Evolutionary conservation across 2,797 vertebrate species (phyloP).

Genomic region (Odontamblyopus lacepedii): DNA sequence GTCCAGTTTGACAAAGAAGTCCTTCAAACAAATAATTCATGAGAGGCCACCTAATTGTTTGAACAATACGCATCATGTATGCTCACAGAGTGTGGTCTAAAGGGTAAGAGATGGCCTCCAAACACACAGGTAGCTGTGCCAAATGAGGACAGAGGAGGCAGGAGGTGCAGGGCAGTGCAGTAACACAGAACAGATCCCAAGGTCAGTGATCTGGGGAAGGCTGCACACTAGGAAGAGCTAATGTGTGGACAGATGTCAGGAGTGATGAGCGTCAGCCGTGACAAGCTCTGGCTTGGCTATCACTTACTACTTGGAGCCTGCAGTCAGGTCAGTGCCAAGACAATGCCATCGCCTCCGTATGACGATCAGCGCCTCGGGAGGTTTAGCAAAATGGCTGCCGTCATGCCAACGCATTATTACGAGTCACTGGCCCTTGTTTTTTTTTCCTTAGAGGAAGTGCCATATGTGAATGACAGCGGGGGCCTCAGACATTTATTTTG

Average conservation of each 20-base stretch:
- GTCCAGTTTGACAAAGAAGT: not conserved
- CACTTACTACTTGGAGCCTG: constrained; percentile 74
- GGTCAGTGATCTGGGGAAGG: constrained; percentile 59
- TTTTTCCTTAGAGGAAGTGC: constrained; percentile 66
- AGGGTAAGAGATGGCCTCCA: constrained; percentile 50
- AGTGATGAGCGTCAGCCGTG: constrained; percentile 81
- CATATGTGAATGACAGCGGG: constrained; percentile 77
- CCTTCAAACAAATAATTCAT: constrained; percentile 9
- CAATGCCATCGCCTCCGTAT: constrained; percentile 75
- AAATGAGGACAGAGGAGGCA: constrained; percentile 40
- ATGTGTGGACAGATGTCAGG: constrained; percentile 86
- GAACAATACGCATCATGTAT: constrained; percentile 36
- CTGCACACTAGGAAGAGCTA: constrained; percentile 42
- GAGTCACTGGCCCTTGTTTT: constrained; percentile 60
- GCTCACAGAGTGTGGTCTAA: constrained; percentile 47
- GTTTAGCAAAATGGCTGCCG: constrained; percentile 71
- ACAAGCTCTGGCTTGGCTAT: constrained; percentile 77
- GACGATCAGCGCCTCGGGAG: constrained; percentile 71
- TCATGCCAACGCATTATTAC: constrained; percentile 70
- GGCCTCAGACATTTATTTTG: constrained; percentile 67
- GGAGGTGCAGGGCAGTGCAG: constrained; percentile 32
- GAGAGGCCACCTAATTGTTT: constrained; percentile 19
- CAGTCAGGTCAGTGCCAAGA: constrained; percentile 77
- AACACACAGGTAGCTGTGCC: constrained; percentile 40
- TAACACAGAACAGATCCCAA: constrained; percentile 57